Conservation (phyloP, 2,797 vertebrate genomes). For the Hafferia zeledoni region DNA sequence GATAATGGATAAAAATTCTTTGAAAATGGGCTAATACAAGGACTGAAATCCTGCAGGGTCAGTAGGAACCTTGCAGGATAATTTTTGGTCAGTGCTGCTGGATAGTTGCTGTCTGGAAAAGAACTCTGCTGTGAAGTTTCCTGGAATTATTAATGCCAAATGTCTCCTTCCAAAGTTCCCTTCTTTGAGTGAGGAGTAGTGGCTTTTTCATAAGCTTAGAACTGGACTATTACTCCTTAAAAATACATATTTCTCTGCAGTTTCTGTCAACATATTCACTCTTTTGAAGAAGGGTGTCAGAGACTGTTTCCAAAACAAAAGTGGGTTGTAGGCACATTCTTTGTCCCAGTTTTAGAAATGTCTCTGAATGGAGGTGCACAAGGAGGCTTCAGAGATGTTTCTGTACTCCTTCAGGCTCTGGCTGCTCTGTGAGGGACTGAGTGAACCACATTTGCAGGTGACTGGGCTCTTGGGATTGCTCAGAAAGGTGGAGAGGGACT, state of each 20-base stretch:
- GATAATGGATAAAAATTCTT: not conserved
- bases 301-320: not conserved
- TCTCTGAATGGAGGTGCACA: not conserved
- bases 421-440: not conserved
- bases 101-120: not conserved
- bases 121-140: not conserved
- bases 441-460: not conserved
- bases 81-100: constrained; percentile 3
- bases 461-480: not conserved
- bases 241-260: not conserved
- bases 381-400: not conserved
- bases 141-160: constrained; percentile 56
- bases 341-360: not conserved
- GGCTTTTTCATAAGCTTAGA: not conserved
- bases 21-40: not conserved
- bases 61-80: not conserved
- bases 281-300: not conserved
- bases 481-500: not conserved
- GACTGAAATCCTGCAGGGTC: not conserved
- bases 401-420: not conserved
- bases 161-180: not conserved
- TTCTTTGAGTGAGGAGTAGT: not conserved
- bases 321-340: not conserved
- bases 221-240: not conserved
- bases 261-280: not conserved